Conservation (phyloP, 2,888 invertebrate genomes). For the Cataglyphis rosenhaueri region DNA sequence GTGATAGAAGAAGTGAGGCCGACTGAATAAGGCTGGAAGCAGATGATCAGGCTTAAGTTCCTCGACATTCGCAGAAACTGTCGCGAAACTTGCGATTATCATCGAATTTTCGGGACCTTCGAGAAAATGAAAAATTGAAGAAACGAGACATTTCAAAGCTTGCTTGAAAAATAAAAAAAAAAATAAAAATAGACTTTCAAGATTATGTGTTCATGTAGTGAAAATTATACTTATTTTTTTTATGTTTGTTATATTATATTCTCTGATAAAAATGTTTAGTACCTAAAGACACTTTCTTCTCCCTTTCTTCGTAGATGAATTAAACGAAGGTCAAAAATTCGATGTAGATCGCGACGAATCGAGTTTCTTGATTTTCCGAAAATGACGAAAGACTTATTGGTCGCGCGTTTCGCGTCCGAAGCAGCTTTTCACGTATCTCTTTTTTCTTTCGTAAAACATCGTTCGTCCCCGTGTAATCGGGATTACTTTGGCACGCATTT, state of each 20-base stretch:
- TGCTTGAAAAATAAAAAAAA: neutral
- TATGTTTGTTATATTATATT: neutral
- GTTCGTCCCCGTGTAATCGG: constrained; percentile 21
- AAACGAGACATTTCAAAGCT: neutral
- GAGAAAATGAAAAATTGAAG: neutral
- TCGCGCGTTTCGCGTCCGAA: constrained; percentile 30
- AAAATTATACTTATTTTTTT: neutral
- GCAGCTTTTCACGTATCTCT: constrained; percentile 27
- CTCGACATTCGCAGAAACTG: constrained; percentile 27
- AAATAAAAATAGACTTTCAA: neutral
- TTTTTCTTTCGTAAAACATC: constrained; percentile 27
- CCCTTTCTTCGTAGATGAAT: neutral
- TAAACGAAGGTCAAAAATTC: neutral
- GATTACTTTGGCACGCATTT: constrained; percentile 71
- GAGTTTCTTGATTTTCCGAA: neutral
- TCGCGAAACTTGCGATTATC: neutral
- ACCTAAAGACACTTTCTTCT: neutral
- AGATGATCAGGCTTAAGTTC: constrained; percentile 24
- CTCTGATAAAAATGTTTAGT: neutral
- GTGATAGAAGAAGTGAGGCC: neutral
- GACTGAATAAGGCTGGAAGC: neutral
- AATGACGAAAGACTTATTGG: constrained; percentile 24
- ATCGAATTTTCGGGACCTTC: neutral
- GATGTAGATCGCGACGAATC: neutral
- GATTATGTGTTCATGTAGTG: neutral